Conservation (phyloP, 2,888 invertebrate genomes). For the Harpagoxenus sublaevis region DNA sequence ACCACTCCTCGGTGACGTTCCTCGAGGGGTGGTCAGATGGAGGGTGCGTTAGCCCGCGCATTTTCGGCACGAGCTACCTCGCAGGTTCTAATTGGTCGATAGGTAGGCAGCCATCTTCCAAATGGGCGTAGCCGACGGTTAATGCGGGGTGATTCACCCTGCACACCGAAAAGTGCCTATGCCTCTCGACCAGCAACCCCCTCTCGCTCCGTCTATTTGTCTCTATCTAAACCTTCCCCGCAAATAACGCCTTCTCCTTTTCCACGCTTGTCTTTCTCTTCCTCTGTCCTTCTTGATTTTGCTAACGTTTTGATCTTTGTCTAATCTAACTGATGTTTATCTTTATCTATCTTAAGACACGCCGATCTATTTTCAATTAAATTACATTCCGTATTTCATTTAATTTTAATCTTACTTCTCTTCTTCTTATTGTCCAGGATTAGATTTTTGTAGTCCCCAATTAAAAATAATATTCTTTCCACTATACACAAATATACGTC, state of each 20-base stretch:
- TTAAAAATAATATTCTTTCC: background rate
- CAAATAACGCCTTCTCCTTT: conserved; percentile 37
- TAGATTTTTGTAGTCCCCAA: background rate
- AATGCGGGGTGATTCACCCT: conserved; percentile 84
- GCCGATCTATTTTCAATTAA: conserved; percentile 7
- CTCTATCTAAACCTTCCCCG: conserved; percentile 36
- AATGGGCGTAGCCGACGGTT: conserved; percentile 81
- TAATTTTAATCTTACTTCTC: background rate
- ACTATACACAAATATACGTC: background rate
- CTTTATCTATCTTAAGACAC: background rate
- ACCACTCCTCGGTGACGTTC: conserved; percentile 64
- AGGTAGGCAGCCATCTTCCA: conserved; percentile 81
- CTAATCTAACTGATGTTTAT: background rate
- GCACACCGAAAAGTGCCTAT: conserved; percentile 72
- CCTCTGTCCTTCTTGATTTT: background rate
- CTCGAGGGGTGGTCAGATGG: conserved; percentile 59
- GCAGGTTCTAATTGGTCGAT: conserved; percentile 81
- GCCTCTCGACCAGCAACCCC: conserved; percentile 66
- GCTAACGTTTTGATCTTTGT: conserved; percentile 6
- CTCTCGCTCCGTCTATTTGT: conserved; percentile 57
- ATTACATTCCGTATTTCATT: background rate
- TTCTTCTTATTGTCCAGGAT: background rate
- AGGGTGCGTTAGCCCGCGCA: conserved; percentile 78
- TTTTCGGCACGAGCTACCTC: conserved; percentile 78
- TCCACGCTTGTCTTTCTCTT: conserved; percentile 38